These are phyloP conservation scores for Hemicrepidius hirtus DNA, from an alignment of 2,888 invertebrate genomes.

Conservation along the genomic window DNA sequence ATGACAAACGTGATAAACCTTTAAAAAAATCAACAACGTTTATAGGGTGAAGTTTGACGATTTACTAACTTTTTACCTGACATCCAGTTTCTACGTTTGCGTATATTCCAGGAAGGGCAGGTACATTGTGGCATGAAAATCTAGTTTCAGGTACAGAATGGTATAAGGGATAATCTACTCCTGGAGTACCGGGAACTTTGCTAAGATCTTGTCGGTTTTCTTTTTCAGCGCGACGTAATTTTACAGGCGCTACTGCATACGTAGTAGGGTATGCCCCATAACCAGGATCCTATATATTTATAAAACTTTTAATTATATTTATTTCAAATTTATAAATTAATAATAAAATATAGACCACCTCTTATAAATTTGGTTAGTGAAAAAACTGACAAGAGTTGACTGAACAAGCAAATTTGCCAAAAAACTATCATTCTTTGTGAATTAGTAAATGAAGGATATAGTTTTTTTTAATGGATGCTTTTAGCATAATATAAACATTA, in stretches of 20 bases:
- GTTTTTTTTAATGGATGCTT: too few relatives aligned
- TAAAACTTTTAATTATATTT: neutral
- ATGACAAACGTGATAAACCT: constrained; percentile 92
- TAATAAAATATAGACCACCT: too few relatives aligned
- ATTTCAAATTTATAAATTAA: too few relatives aligned
- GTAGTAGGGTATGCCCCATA: constrained; percentile 36
- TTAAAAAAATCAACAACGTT: neutral
- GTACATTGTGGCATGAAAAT: constrained; percentile 87
- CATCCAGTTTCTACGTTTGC: constrained; percentile 93
- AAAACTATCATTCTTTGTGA: too few relatives aligned
- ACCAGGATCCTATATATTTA: constrained; percentile 21
- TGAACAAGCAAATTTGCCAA: too few relatives aligned
- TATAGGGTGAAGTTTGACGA: neutral
- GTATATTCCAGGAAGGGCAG: constrained; percentile 90
- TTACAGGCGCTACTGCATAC: constrained; percentile 45
- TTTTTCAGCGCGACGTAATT: constrained; percentile 72
- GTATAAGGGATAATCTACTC: constrained; percentile 88
- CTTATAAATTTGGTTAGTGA: too few relatives aligned
- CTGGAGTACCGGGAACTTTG: constrained; percentile 87
- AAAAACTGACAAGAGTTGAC: too few relatives aligned
- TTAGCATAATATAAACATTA: neutral
- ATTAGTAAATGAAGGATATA: too few relatives aligned
- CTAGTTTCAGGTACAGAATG: constrained; percentile 85
- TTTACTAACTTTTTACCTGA: constrained; percentile 76
- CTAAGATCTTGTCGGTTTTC: constrained; percentile 84